Percentiles rank a stretch among this genome's conserved stretches.
These are phyloP conservation scores for Escarpia spicata DNA, from an alignment of 2,888 invertebrate genomes.

Conservation along the genomic window DNA sequence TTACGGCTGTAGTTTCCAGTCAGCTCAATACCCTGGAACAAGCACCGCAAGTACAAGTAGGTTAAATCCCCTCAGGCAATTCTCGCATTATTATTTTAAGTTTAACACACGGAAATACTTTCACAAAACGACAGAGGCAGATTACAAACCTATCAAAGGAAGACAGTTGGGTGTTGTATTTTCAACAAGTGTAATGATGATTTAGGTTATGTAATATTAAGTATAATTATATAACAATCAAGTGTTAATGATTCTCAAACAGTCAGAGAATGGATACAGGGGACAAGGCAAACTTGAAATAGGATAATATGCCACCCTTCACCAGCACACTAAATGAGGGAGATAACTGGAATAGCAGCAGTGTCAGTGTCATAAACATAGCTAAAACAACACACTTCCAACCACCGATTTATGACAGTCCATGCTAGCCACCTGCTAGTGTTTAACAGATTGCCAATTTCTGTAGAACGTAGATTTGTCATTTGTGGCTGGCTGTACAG, in stretches of 20 bases:
- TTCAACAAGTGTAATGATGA: not conserved
- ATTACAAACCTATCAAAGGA: not conserved
- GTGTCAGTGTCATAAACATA: not conserved
- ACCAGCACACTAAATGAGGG: not conserved
- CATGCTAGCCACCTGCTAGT: not conserved
- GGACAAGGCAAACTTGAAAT: not conserved
- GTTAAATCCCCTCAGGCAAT: not conserved
- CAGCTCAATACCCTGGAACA: not conserved
- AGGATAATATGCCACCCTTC: not conserved
- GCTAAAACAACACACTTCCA: not conserved
- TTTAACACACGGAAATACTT: not conserved
- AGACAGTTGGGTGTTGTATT: not conserved
- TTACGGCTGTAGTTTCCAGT: not conserved
- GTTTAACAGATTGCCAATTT: not conserved
- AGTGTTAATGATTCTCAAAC: not conserved
- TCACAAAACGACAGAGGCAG: not conserved
- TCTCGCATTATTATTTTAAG: not conserved
- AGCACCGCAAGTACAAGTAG: not conserved
- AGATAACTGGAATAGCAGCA: not conserved
- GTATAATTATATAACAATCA: no score
- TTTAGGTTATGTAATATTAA: not conserved
- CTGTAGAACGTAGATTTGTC: not conserved
- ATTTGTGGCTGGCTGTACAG: not conserved
- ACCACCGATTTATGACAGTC: not conserved
- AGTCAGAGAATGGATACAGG: not conserved